phyloP scores from a whole-genome alignment of 2,797 vertebrate species.

The Remorina albescens region DNA sequence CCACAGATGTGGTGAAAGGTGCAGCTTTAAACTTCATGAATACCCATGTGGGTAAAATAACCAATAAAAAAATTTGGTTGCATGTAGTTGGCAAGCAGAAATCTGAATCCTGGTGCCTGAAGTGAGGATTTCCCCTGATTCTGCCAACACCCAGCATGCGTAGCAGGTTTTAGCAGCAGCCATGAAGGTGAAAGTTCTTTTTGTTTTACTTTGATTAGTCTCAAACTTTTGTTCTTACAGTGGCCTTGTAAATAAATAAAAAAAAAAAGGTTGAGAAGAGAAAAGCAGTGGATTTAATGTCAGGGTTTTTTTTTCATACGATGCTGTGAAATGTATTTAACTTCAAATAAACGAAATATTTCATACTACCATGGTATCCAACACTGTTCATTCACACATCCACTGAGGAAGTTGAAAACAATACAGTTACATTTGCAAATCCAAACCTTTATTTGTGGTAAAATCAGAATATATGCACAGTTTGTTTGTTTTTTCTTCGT shows the following conservation, averaged over 20 bases:
- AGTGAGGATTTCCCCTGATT: neutral
- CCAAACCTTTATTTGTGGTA: constrained; percentile 98
- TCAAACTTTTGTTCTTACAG: neutral
- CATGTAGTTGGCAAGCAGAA: too few relatives aligned
- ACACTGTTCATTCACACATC: neutral
- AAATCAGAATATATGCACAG: constrained; percentile 97
- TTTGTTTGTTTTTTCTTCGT: constrained; percentile 85
- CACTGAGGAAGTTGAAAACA: neutral
- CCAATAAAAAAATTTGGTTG: too few relatives aligned
- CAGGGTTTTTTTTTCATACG: neutral
- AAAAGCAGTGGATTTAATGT: neutral
- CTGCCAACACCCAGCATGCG: neutral
- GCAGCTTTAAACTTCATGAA: too few relatives aligned
- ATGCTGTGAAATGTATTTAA: constrained; percentile 7
- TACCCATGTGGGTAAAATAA: too few relatives aligned
- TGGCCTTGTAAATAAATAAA: neutral
- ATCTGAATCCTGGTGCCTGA: too few relatives aligned
- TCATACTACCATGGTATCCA: neutral
- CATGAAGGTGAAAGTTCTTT: neutral
- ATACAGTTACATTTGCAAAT: constrained; percentile 87
- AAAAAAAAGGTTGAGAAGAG: neutral
- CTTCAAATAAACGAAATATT: constrained; percentile 37
- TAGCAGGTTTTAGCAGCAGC: neutral
- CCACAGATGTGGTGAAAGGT: too few relatives aligned
- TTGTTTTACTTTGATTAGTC: neutral